Evolutionary conservation across 1,140 invertebrate genomes (phyloP), one percentile per base, ranked within the genome.

Genomic region (Diuraphis noxia): DNA sequence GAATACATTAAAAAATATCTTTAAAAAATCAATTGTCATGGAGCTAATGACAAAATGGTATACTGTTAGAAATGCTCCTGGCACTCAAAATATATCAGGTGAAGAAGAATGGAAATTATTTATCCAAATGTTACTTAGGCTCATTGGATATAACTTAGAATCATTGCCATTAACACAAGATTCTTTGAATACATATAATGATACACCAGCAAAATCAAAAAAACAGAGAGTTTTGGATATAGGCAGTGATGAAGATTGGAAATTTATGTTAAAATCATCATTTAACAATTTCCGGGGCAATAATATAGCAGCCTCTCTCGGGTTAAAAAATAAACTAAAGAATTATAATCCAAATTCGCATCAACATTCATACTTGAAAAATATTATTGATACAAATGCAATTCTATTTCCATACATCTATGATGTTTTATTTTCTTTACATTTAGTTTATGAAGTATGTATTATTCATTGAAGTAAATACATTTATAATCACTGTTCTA

Each of bases 11-110:
- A 95, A 96, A 92, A 95, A 96, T 92, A 95, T 97, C 41, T 94
- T 98, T 91, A 97, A 96, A 40, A 95, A 95, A 93, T 97, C 98
- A 92, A 93, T 96, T 43, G 96, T 96, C 38, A 95, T 98, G 93
- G 96, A 96, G 93, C 94, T 98, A 1, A 94, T 98, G 82, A 95
- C 96, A 56, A 96, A 96, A 93, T 99, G 98, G 98, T 99, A 98
- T 93, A 96, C 96, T 0, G 95, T 96, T 2, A 94, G 97, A 85
- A 98, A 98, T 95, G 96, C 97, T 9, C 97, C 97, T 1, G 98
- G 98, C 0, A 96, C 96, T 0, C 95, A 96, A 92, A 96, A 98
- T 93, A 95, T 97, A 82, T 96, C 96, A 52, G 95, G 95, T 0
- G 95, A 95, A 92, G 95, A 97, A 92, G 98, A 99, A 94, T 98